Conservation (phyloP, 35 echinoderm and acorn worm genomes). For the Amphiura filiformis region DNA sequence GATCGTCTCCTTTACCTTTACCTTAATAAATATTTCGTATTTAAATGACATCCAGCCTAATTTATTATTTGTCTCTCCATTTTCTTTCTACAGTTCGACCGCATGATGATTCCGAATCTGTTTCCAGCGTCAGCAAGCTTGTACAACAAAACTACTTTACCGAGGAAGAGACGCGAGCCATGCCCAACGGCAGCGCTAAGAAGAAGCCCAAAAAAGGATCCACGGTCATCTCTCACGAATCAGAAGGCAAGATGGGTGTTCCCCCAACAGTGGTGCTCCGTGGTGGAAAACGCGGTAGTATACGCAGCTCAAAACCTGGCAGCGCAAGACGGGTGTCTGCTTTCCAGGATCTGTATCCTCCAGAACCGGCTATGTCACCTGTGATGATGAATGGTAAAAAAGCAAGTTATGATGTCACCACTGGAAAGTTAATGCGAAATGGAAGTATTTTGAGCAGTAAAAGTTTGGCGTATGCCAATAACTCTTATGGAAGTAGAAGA, state of each 20-base stretch:
- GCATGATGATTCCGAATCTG: constrained; percentile 13
- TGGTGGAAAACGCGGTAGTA: too few relatives aligned
- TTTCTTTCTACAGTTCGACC: constrained; percentile 31
- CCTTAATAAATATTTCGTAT: too few relatives aligned
- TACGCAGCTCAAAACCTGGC: too few relatives aligned
- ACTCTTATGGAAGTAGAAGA: not conserved
- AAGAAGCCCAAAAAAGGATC: constrained; percentile 44
- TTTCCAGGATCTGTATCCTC: not conserved
- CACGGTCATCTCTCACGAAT: constrained; percentile 72
- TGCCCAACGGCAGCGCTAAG: constrained; percentile 48
- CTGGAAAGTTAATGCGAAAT: not conserved
- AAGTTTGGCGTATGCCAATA: not conserved
- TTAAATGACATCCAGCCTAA: too few relatives aligned
- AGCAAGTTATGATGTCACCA: constrained; percentile 29
- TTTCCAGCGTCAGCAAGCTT: constrained; percentile 31
- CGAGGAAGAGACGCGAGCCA: constrained; percentile 13
- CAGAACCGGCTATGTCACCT: not conserved
- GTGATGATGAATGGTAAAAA: not conserved
- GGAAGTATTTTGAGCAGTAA: not conserved
- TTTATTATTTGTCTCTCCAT: too few relatives aligned
- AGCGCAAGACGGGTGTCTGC: not conserved
- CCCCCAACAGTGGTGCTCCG: not conserved
- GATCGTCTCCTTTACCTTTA: too few relatives aligned
- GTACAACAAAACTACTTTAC: constrained; percentile 69
- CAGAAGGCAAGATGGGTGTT: not conserved